Percentiles rank a stretch among this genome's conserved stretches.
Evolutionary conservation across 2,797 vertebrate species (phyloP).

Genomic region (Pipistrellus pipistrellus): DNA sequence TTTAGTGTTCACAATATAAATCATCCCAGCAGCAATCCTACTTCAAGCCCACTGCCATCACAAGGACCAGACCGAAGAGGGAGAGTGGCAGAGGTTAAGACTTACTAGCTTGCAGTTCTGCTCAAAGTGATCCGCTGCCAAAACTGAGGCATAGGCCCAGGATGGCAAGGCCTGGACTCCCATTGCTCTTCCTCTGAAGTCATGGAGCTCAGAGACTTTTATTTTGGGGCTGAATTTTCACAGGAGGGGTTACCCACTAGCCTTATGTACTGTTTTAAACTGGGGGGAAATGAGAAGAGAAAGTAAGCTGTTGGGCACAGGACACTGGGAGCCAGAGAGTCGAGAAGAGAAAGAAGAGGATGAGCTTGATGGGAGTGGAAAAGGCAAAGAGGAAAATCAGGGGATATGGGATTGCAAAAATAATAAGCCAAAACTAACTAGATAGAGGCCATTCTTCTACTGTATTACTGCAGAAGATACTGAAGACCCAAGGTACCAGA

Average conservation of each 20-base stretch:
- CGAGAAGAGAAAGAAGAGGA: not conserved
- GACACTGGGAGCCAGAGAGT: not conserved
- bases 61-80: not conserved
- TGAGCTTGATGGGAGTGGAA: not conserved
- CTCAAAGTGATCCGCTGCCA: not conserved
- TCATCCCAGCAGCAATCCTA: not conserved
- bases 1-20: not conserved
- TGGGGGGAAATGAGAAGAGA: not conserved
- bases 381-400: not conserved
- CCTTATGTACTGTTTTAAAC: not conserved
- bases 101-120: not conserved
- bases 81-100: not conserved
- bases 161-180: not conserved
- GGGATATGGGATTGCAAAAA: not conserved
- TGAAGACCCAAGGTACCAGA: not conserved
- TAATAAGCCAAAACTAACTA: not conserved
- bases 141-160: not conserved
- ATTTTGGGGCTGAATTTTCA: not conserved
- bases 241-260: not conserved
- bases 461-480: not conserved
- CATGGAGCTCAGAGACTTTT: not conserved
- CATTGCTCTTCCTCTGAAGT: conserved; percentile 16
- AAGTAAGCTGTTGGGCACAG: not conserved
- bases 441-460: not conserved
- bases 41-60: not conserved